Conservation (phyloP, 2,888 invertebrate species). For the Phanerotoma sp. region DNA sequence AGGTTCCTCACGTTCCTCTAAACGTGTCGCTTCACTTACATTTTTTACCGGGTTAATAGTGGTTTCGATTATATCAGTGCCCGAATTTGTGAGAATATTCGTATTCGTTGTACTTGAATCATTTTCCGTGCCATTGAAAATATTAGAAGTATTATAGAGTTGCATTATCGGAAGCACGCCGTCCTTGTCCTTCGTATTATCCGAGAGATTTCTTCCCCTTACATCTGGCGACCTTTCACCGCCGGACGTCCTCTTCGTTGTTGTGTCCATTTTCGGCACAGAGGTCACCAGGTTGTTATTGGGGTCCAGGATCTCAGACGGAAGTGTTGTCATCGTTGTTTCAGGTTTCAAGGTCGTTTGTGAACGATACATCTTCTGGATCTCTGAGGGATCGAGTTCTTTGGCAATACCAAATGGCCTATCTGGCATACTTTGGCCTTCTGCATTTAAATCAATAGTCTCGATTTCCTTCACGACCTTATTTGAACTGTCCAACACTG, state of each 20-base stretch:
- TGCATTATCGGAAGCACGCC: slow-evolving; percentile 54
- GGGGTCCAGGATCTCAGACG: slow-evolving; percentile 20
- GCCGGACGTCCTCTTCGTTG: slow-evolving; percentile 25
- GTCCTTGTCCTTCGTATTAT: slow-evolving; percentile 50
- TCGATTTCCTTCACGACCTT: slow-evolving; percentile 5
- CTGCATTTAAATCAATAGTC: slow-evolving; percentile 22
- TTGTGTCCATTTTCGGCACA: slow-evolving; percentile 5
- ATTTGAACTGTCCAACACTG: slow-evolving; percentile 29
- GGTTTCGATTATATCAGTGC: slow-evolving; percentile 44
- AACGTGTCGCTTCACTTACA: slow-evolving; percentile 41
- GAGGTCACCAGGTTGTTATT: slow-evolving; percentile 20
- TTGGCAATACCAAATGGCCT: slow-evolving; percentile 38
- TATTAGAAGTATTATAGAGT: slow-evolving; percentile 52
- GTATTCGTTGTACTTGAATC: too few relatives aligned
- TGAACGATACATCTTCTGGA: slow-evolving; percentile 51
- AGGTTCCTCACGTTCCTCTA: slow-evolving; percentile 44
- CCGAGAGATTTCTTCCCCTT: slow-evolving; percentile 46
- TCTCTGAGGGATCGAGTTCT: slow-evolving; percentile 50
- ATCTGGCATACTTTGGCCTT: slow-evolving; percentile 10
- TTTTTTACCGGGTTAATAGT: slow-evolving; percentile 40
- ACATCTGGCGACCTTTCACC: slow-evolving; percentile 50
- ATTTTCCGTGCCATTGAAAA: slow-evolving; percentile 47
- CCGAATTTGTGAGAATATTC: slow-evolving; percentile 19
- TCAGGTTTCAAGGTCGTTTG: slow-evolving; percentile 33
- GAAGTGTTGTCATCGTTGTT: slow-evolving; percentile 23